Percentiles rank a stretch among this genome's conserved stretches.
phyloP scores from a whole-genome alignment of 2,888 invertebrate genomes.

The Nipponacmea schrenckii region DNA sequence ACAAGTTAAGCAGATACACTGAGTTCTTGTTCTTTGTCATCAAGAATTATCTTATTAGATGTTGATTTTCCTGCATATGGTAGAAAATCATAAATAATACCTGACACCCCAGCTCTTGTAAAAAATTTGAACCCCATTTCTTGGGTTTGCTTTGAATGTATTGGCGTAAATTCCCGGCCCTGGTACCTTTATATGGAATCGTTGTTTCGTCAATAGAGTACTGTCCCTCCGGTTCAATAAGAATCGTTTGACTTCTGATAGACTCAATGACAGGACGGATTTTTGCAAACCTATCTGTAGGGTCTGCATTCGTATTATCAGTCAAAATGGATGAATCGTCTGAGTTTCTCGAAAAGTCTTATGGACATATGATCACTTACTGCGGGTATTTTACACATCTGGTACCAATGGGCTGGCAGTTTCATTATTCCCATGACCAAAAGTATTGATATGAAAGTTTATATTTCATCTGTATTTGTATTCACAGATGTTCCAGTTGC shows the following conservation, averaged over 20 bases:
- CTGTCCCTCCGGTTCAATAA: not conserved
- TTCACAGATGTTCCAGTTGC: not conserved
- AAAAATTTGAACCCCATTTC: not conserved
- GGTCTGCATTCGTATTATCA: not conserved
- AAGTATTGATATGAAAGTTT: not conserved
- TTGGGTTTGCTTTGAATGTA: not conserved
- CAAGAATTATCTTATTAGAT: not conserved
- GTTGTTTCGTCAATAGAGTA: not conserved
- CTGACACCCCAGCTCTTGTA: not conserved
- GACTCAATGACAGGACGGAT: not conserved
- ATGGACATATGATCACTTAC: not conserved
- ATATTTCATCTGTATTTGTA: not conserved
- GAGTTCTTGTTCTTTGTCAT: not conserved
- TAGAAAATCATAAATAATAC: not conserved
- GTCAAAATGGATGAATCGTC: not conserved
- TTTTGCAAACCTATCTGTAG: not conserved
- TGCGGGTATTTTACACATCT: not conserved
- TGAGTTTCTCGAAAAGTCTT: not conserved
- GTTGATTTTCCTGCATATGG: not conserved
- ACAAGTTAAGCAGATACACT: not conserved
- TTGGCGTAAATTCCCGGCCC: not conserved
- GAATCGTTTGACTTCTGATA: not conserved
- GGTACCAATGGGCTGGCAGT: not conserved
- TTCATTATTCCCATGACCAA: not conserved
- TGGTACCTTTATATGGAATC: constrained; percentile 15